Base-by-base conservation (phyloP, 2,888 invertebrate species). In the Sinelater perroti region DNA sequence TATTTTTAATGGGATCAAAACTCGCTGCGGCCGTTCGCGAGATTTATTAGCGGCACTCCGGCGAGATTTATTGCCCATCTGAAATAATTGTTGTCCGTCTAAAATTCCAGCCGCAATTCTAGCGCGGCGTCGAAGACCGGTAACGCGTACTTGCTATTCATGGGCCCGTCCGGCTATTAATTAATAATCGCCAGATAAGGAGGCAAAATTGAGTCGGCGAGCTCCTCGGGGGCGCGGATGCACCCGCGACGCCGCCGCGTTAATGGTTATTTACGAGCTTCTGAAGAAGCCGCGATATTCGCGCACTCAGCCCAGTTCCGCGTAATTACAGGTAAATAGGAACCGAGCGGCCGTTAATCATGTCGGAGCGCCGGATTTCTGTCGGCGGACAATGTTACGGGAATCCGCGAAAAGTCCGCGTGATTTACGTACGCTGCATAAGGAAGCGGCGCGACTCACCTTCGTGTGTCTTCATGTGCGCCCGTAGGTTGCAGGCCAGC, bases 391-490 rank as follows among this genome's bases (percentile, higher is more conserved):
- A n/a, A n/a, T n/a, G n/a, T n/a, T n/a, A n/a, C n/a, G n/a, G n/a
- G n/a, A n/a, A n/a, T n/a, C n/a, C n/a, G n/a, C n/a, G n/a, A n/a
- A n/a, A n/a, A n/a, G n/a, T n/a, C n/a, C n/a, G n/a, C n/a, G n/a
- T n/a, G n/a, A n/a, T n/a, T n/a, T n/a, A n/a, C n/a, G n/a, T n/a
- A n/a, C n/a, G n/a, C n/a, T n/a, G n/a, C n/a, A n/a, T n/a, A n/a
- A n/a, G n/a, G n/a, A n/a, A n/a, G n/a, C n/a, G n/a, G n/a, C n/a
- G n/a, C n/a, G n/a, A 20, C 75, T 76, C 75, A 86, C 87, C 86
- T 80, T 88, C 87, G 70, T 89, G 89, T 1, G 88, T 89, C 75
- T 89, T 89, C 81, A 87, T 81, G 72, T 89, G 89, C 0, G 88
- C 88, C 66, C 87, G 80, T 62, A 89, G 77, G 72, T 89, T 89